Evolutionary conservation across 2,113 vertebrate species (phyloP), one percentile per base, ranked within the genome.

Genomic region (Raja brachyura): DNA sequence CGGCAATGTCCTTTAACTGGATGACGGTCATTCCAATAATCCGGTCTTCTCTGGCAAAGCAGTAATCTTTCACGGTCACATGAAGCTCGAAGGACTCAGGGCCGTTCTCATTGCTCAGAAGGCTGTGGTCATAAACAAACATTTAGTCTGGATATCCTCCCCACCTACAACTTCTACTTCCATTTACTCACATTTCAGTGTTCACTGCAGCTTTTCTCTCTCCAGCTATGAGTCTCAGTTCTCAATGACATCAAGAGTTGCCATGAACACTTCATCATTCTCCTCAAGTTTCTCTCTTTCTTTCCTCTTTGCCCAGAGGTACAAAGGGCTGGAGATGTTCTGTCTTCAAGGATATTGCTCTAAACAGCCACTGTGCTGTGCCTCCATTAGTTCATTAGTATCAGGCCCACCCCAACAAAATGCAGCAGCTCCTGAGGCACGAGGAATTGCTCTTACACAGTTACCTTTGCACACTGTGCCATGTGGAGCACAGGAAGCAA

Each of bases 41-140:
- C 63, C 98, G 97, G 93, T 99, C 99, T 93, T 99, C 99, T 0
- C 99, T 96, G 22, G 99, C 99, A 11, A 99, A 99, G 97, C 99
- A 99, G 95, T 99, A 99, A 95, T 99, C 99, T 94, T 99, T 99
- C 93, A 99, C 98, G 0, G 98, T 98, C 22, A 99, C 94, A 94
- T 99, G 98, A 56, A 99, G 97, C 93, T 99, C 99, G 7, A 98
- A 99, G 94, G 96, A 96, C 93, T 97, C 97, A 0, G 98, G 97
- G n/a, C 95, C 97, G 1, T 98, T 98, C 93, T 98, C 98, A 0
- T 96, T 97, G 93, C 98, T 97, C 94, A 99, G 96, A 94, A 97
- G 93, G 93, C 99, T 99, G 96, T 0, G 28, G 0, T 88, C 59
- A 94, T 94, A 78, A 94, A 95, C 95, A 95, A 92, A 90, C 13